A percentile compares a stretch with the other conserved stretches of the same genome.
Evolutionary conservation across 2,113 vertebrate species (phyloP).

Genomic region (Kryptolebias marmoratus): DNA sequence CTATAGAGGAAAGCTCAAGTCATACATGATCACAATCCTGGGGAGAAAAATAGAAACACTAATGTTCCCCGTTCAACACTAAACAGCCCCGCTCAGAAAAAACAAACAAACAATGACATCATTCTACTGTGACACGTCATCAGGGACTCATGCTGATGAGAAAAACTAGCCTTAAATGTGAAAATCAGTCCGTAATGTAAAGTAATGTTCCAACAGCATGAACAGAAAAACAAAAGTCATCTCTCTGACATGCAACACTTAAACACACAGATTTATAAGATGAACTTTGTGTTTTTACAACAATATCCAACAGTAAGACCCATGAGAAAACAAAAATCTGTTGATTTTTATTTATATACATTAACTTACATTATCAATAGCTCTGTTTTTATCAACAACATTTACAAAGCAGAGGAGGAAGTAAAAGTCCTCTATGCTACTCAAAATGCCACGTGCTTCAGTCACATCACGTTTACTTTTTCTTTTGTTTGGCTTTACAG

Average conservation of each 20-base stretch:
- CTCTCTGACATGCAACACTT: constrained; percentile 74
- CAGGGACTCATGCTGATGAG: constrained; percentile 70
- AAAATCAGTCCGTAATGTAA: constrained; percentile 18
- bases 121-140: constrained; percentile 59
- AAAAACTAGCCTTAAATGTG: constrained; percentile 33
- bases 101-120: constrained; percentile 36
- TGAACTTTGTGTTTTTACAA: constrained; percentile 61
- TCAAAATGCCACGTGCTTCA: constrained; percentile 19
- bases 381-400: constrained; percentile 76
- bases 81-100: constrained; percentile 20
- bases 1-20: constrained; percentile 62
- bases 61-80: constrained; percentile 21
- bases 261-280: constrained; percentile 68
- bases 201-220: constrained; percentile 3
- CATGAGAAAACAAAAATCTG: constrained; percentile 69
- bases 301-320: constrained; percentile 61
- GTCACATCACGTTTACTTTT: constrained; percentile 33
- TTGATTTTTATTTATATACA: constrained; percentile 60
- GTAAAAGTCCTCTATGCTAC: constrained; percentile 22
- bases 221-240: constrained; percentile 41
- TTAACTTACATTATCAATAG: constrained; percentile 77
- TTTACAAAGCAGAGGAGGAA: constrained; percentile 63
- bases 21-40: constrained; percentile 54
- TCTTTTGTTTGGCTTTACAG: constrained; percentile 52
- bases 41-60: constrained; percentile 13